Evolutionary conservation across 2,888 invertebrate genomes (phyloP), one percentile per base, ranked within the genome.

Genomic region (Pollenia labialis): DNA sequence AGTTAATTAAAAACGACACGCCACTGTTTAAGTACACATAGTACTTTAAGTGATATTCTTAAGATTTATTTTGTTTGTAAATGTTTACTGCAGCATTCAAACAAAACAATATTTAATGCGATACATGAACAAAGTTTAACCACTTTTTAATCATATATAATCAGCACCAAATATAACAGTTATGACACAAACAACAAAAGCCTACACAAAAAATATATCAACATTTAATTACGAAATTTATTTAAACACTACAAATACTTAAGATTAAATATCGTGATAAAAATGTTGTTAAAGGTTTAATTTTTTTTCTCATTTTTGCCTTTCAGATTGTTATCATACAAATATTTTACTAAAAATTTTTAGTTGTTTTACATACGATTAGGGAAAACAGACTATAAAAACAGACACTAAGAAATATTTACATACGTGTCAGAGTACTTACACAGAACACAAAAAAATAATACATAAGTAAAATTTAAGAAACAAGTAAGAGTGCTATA

Each of bases 281-380:
- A 23, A 54, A 52, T 52, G 64, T 76, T 44, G 9, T 66, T 66
- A 16, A n/a, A 68, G n/a, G 2, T 58, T 68, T 14, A 4, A 12
- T 77, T 66, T 58, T 58, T 52, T 60, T 56, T 40, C 32, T 69
- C 2, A 16, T 40, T 52, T 54, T 50, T 56, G 9, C 42, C 48
- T 8, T 23, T 50, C 14, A 75, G 74, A 75, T 81, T 75, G 9
- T 56, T 50, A 81, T 82, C 75, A 82, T 82, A 62, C 50, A 82
- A 81, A 3, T 58, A 58, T 14, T 32, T 6, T 32, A 32, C 32
- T 32, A 32, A 32, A 0, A 4, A 32, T 32, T 32, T 32, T 32
- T 32, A 32, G 32, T 32, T 32, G 32, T 32, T 32, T 32, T 32
- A 32, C 4, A 32, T 32, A 32, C 32, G 32, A 32, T 32, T 32